phyloP scores from a whole-genome alignment of 2,797 vertebrate species.

The Sarcophilus harrisii region DNA sequence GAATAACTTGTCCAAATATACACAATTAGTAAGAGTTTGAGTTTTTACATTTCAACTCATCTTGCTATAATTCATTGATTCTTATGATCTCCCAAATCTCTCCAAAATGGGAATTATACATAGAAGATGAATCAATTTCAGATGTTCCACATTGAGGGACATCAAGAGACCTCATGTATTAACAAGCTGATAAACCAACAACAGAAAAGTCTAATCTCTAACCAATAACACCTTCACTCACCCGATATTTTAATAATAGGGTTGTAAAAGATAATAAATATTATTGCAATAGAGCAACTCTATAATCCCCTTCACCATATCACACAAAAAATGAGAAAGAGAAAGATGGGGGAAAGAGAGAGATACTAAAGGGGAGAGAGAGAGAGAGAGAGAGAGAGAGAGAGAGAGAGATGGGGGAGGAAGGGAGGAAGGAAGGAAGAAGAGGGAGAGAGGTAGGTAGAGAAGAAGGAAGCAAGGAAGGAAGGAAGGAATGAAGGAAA shows the following conservation, averaged over 20 bases:
- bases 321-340: too few species aligned
- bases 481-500: too few species aligned
- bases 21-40: neutral
- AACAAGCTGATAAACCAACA: neutral
- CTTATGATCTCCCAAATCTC: neutral
- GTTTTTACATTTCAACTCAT: neutral
- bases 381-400: too few species aligned
- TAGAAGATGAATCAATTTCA: neutral
- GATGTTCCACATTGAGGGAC: neutral
- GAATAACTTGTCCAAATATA: neutral
- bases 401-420: too few species aligned
- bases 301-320: neutral
- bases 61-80: neutral
- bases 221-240: neutral
- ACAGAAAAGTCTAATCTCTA: neutral
- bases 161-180: neutral
- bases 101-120: neutral
- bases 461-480: too few species aligned
- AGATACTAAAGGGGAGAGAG: too few species aligned
- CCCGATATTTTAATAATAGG: neutral
- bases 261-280: neutral
- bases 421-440: too few species aligned
- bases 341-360: too few species aligned
- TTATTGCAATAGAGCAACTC: neutral
- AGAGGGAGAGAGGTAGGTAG: too few species aligned